Percentiles rank a stretch among this genome's conserved stretches.
These are phyloP conservation scores for Paedocypris micromegethes DNA, from an alignment of 2,797 vertebrate species.

Conservation along the genomic window DNA sequence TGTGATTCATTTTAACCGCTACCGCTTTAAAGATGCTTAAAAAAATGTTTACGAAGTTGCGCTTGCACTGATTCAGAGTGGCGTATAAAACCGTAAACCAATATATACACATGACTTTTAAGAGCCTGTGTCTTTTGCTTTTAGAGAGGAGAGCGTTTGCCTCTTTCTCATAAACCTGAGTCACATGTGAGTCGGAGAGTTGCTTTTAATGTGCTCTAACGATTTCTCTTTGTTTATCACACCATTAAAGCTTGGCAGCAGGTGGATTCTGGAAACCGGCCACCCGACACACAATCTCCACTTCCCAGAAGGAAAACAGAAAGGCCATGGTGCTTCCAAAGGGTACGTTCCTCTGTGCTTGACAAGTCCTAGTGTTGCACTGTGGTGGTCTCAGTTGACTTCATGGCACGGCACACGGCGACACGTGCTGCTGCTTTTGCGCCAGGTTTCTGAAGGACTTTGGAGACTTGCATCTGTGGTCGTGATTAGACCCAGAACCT, in stretches of 20 bases:
- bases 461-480: slow-evolving; percentile 34
- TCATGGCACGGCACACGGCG: slow-evolving; percentile 41
- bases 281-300: slow-evolving; percentile 27
- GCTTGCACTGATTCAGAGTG: slow-evolving; percentile 10
- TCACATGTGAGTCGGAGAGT: slow-evolving; percentile 30
- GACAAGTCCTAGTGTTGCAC: slow-evolving; percentile 43
- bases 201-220: slow-evolving; percentile 43
- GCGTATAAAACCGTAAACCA: slow-evolving; percentile 25
- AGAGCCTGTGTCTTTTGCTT: slow-evolving; percentile 23
- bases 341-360: slow-evolving; percentile 36
- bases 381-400: slow-evolving; percentile 44
- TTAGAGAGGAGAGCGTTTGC: slow-evolving; percentile 27
- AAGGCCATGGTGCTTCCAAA: slow-evolving; percentile 35
- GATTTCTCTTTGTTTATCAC: slow-evolving; percentile 43
- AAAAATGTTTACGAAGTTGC: slow-evolving; percentile 30
- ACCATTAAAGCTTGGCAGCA: slow-evolving; percentile 44
- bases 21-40: slow-evolving; percentile 26
- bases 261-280: slow-evolving; percentile 38
- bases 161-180: slow-evolving; percentile 40
- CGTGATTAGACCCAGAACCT: slow-evolving; percentile 5
- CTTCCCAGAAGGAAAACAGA: slow-evolving; percentile 39
- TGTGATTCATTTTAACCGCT: slow-evolving; percentile 10
- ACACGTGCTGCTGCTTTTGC: slow-evolving; percentile 55
- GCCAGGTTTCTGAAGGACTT: slow-evolving; percentile 46
- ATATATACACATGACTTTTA: slow-evolving; percentile 16